These are phyloP conservation scores for Trachemys scripta DNA, from an alignment of 2,113 vertebrate genomes.

Conservation along the genomic window DNA sequence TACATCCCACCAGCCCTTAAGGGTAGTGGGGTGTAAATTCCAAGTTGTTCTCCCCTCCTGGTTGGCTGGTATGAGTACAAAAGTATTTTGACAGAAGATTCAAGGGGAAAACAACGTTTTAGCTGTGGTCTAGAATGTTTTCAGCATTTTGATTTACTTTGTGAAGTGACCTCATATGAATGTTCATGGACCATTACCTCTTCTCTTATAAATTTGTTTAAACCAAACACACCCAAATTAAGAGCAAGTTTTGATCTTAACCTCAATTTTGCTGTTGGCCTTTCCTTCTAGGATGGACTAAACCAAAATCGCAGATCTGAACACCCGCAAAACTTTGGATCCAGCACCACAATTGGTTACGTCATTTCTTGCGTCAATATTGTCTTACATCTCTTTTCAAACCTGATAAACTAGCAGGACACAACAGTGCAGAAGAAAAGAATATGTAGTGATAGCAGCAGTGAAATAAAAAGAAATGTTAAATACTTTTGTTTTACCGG, in stretches of 20 bases:
- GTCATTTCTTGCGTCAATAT: background rate
- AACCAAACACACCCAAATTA: background rate
- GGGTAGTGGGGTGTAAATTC: background rate
- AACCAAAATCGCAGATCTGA: background rate
- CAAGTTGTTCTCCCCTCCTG: background rate
- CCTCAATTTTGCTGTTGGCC: background rate
- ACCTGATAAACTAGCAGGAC: background rate
- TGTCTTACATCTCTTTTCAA: background rate
- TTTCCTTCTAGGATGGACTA: background rate
- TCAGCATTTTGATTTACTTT: background rate
- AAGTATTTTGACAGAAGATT: background rate
- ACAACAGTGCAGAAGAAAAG: background rate
- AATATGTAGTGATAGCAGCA: background rate
- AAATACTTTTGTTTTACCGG: background rate
- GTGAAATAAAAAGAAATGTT: background rate
- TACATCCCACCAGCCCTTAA: background rate
- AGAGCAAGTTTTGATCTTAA: background rate
- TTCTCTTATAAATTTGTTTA: background rate
- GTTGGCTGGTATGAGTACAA: background rate
- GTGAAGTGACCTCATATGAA: background rate
- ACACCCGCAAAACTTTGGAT: background rate
- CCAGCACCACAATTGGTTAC: background rate
- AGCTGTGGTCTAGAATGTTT: fast-evolving
- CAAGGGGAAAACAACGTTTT: background rate
- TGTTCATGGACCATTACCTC: background rate